Percentiles rank a stretch among this genome's conserved stretches.
Evolutionary conservation across 2,888 invertebrate species (phyloP).

Genomic region (Clanis bilineata): DNA sequence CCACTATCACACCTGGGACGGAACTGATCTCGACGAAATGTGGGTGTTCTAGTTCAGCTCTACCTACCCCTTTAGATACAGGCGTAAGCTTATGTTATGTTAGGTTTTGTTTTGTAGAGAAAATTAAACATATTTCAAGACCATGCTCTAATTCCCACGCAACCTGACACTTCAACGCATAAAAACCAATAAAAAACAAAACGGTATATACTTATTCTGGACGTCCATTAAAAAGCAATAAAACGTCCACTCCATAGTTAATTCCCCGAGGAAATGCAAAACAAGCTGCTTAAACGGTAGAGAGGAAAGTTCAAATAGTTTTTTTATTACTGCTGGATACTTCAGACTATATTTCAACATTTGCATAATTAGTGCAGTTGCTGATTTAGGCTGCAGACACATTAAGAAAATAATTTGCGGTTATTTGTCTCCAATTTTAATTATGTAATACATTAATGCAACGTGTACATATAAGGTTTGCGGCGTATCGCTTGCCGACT

Average conservation of each 20-base stretch:
- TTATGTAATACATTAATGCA: no score
- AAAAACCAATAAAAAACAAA: neutral
- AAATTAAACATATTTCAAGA: neutral
- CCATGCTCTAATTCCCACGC: neutral
- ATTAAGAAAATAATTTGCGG: no score
- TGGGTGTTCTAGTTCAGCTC: no score
- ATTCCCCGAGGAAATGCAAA: constrained; percentile 25
- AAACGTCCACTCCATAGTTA: constrained; percentile 23
- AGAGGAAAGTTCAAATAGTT: constrained; percentile 9
- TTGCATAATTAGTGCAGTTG: neutral
- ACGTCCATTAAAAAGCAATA: constrained; percentile 28
- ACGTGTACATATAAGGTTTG: no score
- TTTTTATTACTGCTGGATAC: constrained; percentile 1
- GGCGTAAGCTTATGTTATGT: no score
- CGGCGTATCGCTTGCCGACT: no score
- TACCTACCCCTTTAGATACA: no score
- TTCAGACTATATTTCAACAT: neutral
- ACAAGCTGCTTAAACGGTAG: constrained; percentile 26
- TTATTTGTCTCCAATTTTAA: no score
- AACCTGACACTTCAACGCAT: neutral
- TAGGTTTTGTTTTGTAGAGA: no score
- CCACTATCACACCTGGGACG: no score
- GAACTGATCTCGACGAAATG: no score
- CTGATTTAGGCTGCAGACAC: neutral
- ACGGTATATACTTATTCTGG: neutral